phyloP scores from a whole-genome alignment of 2,888 invertebrate genomes.

The Dorcus hopei region DNA sequence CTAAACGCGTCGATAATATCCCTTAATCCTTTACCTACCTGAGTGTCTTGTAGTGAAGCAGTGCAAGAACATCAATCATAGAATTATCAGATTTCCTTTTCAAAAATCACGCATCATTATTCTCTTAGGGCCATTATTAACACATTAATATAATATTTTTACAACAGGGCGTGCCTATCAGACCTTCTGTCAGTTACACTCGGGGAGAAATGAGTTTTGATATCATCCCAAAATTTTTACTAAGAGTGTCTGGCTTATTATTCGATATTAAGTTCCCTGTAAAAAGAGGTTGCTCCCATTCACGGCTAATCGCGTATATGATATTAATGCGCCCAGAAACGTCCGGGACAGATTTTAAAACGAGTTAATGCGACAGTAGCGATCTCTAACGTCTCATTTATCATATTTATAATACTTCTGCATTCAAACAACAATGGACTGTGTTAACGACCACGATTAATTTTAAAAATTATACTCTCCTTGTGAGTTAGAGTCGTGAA shows the following conservation, averaged over 20 bases:
- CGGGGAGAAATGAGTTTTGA: conserved; percentile 43
- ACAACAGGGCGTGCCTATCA: conserved; percentile 48
- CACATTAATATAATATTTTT: conserved; percentile 51
- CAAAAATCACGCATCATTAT: conserved; percentile 43
- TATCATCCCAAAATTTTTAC: conserved; percentile 20
- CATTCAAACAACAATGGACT: conserved; percentile 42
- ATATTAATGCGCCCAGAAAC: conserved; percentile 50
- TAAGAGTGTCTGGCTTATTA: conserved; percentile 22
- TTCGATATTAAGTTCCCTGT: conserved; percentile 37
- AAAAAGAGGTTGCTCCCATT: conserved; percentile 44
- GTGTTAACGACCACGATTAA: conserved; percentile 41
- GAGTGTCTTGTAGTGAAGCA: background rate
- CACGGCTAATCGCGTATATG: conserved; percentile 50
- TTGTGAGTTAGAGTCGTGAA: background rate
- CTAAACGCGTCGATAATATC: background rate
- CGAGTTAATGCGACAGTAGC: conserved; percentile 48
- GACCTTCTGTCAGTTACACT: conserved; percentile 48
- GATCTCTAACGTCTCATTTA: conserved; percentile 44
- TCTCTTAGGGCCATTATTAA: conserved; percentile 48
- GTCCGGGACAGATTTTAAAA: conserved; percentile 50
- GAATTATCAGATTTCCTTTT: conserved; percentile 27
- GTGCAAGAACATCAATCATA: conserved; percentile 11
- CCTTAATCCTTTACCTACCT: background rate
- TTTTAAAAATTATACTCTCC: conserved; percentile 30
- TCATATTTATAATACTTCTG: conserved; percentile 43